Percentiles rank a stretch among this genome's conserved stretches.
Evolutionary conservation across 2,113 vertebrate genomes (phyloP).

Genomic region (Halichoerus grypus): DNA sequence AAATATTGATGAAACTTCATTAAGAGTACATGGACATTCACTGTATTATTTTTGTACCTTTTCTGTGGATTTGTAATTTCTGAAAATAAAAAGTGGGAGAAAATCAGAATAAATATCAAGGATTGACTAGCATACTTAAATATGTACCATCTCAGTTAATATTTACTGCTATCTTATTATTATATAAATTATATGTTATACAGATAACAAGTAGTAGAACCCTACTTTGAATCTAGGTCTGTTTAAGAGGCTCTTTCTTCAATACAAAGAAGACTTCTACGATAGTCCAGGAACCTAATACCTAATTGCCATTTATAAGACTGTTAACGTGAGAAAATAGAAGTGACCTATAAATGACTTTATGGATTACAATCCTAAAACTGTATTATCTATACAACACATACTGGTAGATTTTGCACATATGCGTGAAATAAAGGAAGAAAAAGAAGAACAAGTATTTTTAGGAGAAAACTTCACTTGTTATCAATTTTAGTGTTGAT

Average conservation of each 20-base stretch:
- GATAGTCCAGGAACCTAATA: background rate
- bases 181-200: conserved; percentile 11
- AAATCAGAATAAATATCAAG: conserved; percentile 21
- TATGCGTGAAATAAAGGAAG: background rate
- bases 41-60: background rate
- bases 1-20: conserved; percentile 24
- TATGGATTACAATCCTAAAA: conserved; percentile 3
- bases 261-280: background rate
- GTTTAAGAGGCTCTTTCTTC: conserved; percentile 4
- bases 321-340: conserved; percentile 37
- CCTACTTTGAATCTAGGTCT: conserved; percentile 24
- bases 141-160: conserved; percentile 25
- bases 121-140: background rate
- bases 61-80: background rate
- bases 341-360: conserved; percentile 25
- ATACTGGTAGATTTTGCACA: background rate
- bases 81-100: conserved; percentile 48
- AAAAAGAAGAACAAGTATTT: background rate
- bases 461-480: background rate
- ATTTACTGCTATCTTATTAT: background rate
- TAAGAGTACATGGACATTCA: background rate
- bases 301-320: background rate
- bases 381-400: background rate
- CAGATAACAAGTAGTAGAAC: background rate
- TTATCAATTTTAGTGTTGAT: conserved; percentile 23